Evolutionary conservation across 2,113 vertebrate genomes (phyloP).

Genomic region (Cervus canadensis): DNA sequence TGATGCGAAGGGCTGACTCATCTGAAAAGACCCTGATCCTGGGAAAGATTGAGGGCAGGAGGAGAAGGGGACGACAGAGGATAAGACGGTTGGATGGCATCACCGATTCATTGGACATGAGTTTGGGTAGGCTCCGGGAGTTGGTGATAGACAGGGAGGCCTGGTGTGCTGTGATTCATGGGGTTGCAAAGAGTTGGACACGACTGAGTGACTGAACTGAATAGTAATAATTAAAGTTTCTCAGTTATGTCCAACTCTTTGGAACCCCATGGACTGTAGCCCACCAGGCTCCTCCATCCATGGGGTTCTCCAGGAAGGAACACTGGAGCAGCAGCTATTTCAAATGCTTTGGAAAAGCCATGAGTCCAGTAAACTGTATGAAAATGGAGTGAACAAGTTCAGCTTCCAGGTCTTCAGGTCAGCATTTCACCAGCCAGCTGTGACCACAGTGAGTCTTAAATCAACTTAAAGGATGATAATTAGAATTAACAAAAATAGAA

Average conservation of each 20-base stretch:
- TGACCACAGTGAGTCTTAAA: background rate
- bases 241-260: background rate
- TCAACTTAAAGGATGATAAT: background rate
- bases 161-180: fast-evolving
- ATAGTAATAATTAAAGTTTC: background rate
- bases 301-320: background rate
- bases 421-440: background rate
- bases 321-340: background rate
- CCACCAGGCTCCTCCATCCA: background rate
- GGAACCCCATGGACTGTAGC: background rate
- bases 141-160: background rate
- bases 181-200: background rate
- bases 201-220: background rate
- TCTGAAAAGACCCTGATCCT: background rate
- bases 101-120: background rate
- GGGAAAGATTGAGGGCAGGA: background rate
- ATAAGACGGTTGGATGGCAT: background rate
- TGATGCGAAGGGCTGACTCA: background rate
- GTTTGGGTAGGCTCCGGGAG: background rate
- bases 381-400: background rate
- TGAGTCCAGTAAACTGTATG: background rate
- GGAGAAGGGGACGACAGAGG: background rate
- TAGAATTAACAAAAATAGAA: background rate
- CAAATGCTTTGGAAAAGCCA: background rate
- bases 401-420: background rate